These are phyloP conservation scores for Seira ritae DNA, from an alignment of 2,888 invertebrate species.

Conservation along the genomic window DNA sequence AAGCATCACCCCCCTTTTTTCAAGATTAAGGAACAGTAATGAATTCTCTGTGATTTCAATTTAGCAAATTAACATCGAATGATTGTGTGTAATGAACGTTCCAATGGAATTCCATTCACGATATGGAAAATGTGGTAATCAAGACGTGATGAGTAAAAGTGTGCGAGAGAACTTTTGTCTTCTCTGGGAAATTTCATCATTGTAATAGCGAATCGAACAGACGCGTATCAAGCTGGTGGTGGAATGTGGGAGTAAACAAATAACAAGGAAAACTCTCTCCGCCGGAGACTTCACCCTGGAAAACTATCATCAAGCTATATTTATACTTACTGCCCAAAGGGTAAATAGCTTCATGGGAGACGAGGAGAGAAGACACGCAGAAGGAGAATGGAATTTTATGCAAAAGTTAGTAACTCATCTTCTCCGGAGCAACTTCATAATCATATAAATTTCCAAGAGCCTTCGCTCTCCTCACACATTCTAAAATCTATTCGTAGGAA, in stretches of 20 bases:
- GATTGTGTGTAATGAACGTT: slow-evolving; percentile 41
- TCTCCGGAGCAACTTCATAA: slow-evolving; percentile 54
- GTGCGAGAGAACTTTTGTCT: neutral
- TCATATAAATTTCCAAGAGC: slow-evolving; percentile 56
- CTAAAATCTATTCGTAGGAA: neutral
- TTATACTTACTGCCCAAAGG: slow-evolving; percentile 9
- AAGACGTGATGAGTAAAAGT: slow-evolving; percentile 27
- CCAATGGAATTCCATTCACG: slow-evolving; percentile 36
- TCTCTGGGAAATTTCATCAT: neutral
- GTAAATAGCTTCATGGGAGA: slow-evolving; percentile 10
- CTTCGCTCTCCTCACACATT: no score
- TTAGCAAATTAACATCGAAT: slow-evolving; percentile 56
- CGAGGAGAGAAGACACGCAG: slow-evolving; percentile 4
- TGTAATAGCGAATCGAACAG: slow-evolving; percentile 4
- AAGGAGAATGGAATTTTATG: slow-evolving; percentile 46
- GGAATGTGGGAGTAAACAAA: neutral
- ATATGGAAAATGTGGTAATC: neutral
- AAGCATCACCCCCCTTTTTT: neutral
- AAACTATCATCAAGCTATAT: neutral
- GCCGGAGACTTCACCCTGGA: neutral
- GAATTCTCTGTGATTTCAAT: slow-evolving; percentile 45
- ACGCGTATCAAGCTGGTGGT: neutral
- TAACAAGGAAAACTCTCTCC: neutral
- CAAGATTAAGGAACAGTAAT: slow-evolving; percentile 14
- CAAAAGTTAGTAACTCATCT: slow-evolving; percentile 58